These are phyloP conservation scores for Coecobrya sp. DNA, from an alignment of 2,888 invertebrate genomes.

Conservation along the genomic window DNA sequence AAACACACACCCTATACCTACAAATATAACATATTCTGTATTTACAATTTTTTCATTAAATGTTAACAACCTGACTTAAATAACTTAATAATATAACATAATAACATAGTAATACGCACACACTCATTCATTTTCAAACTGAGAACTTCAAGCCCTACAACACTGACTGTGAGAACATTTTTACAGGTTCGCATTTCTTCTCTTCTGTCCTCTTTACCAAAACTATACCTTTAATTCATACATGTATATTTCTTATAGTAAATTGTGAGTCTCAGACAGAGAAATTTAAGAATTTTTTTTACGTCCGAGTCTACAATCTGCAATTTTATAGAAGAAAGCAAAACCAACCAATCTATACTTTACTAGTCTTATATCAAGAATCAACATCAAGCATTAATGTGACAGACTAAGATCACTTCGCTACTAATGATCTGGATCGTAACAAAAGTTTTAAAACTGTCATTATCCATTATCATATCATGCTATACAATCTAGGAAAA, in stretches of 20 bases:
- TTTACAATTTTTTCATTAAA: not conserved
- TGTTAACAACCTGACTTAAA: not conserved
- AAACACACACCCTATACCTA: not conserved
- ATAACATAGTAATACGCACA: conserved; percentile 22
- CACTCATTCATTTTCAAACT: conserved; percentile 23
- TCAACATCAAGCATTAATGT: too few species aligned
- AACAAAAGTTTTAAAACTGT: too few species aligned
- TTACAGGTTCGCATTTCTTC: conserved; percentile 5
- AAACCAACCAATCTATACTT: too few species aligned
- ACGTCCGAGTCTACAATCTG: too few species aligned
- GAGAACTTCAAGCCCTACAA: conserved; percentile 16
- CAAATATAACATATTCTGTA: not conserved
- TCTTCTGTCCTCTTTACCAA: not conserved
- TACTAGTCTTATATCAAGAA: too few species aligned
- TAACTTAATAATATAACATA: not conserved
- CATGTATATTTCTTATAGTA: not conserved
- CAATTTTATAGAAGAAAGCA: too few species aligned
- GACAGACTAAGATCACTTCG: too few species aligned
- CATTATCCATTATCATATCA: too few species aligned
- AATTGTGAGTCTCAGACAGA: not conserved
- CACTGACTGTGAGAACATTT: not conserved
- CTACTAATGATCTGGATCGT: too few species aligned
- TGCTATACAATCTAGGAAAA: not conserved
- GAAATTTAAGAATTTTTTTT: too few species aligned
- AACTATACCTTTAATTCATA: too few species aligned